Evolutionary conservation across 2,888 invertebrate genomes (phyloP).

Genomic region (Tipula unca): DNA sequence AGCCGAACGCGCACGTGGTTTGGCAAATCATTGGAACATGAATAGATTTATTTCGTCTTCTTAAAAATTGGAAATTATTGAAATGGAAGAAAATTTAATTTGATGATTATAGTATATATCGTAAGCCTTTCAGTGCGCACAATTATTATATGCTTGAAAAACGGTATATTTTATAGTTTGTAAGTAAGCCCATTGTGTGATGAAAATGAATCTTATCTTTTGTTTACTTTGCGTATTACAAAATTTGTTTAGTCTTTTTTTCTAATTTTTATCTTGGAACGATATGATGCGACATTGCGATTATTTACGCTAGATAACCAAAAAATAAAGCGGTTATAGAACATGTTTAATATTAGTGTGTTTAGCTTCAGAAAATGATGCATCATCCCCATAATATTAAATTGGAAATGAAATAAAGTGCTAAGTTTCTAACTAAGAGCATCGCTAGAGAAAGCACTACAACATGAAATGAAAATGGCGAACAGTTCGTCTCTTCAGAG

Average conservation of each 20-base stretch:
- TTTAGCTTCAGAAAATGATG: too few relatives aligned
- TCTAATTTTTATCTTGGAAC: not conserved
- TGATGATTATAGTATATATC: not conserved
- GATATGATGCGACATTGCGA: not conserved
- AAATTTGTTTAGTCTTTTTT: not conserved
- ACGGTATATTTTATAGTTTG: not conserved
- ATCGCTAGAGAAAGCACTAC: too few relatives aligned
- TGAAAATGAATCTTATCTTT: not conserved
- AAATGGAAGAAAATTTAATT: not conserved
- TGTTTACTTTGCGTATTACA: not conserved
- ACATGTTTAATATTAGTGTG: not conserved
- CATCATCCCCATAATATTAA: too few relatives aligned
- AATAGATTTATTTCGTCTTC: not conserved
- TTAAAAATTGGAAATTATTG: not conserved
- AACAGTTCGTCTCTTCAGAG: too few relatives aligned
- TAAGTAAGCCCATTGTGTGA: not conserved
- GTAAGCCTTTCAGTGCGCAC: not conserved
- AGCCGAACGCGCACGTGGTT: not conserved
- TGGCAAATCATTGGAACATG: not conserved
- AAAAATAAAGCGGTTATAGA: not conserved
- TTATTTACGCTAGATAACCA: not conserved
- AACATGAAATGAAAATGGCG: too few relatives aligned
- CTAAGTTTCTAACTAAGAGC: too few relatives aligned
- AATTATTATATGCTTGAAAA: not conserved
- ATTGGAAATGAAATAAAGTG: too few relatives aligned